Percentiles rank a stretch among this genome's conserved stretches.
Evolutionary conservation across 2,888 invertebrate species (phyloP).

Genomic region (Electrophaes corylata): DNA sequence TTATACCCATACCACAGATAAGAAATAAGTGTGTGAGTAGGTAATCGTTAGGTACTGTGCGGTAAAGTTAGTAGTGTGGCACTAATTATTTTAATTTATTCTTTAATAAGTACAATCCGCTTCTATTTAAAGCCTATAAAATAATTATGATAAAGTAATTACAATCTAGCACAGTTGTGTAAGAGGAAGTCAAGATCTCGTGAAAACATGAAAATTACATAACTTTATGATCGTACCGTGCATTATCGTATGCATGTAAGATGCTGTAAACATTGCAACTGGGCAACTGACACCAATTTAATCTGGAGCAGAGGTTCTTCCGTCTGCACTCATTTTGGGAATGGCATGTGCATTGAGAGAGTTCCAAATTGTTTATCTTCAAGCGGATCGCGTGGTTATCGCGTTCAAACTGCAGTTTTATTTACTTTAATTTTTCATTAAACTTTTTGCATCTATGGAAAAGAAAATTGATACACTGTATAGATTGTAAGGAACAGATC

Average conservation of each 20-base stretch:
- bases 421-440: too few relatives aligned
- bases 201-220: constrained; percentile 25
- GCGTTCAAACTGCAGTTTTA: too few relatives aligned
- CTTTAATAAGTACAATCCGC: too few relatives aligned
- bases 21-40: too few relatives aligned
- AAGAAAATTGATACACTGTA: too few relatives aligned
- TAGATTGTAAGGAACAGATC: too few relatives aligned
- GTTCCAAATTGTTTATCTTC: background rate
- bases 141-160: constrained; percentile 5
- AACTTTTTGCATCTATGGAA: too few relatives aligned
- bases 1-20: too few relatives aligned
- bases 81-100: too few relatives aligned
- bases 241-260: constrained; percentile 17
- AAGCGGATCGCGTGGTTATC: too few relatives aligned
- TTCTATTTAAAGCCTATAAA: background rate
- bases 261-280: constrained; percentile 19
- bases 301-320: constrained; percentile 26
- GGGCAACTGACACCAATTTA: constrained; percentile 26
- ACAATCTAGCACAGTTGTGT: constrained; percentile 18
- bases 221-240: constrained; percentile 21
- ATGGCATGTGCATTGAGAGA: background rate
- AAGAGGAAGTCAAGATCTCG: constrained; percentile 28
- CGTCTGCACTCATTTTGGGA: constrained; percentile 16
- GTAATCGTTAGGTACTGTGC: too few relatives aligned
- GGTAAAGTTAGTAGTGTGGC: too few relatives aligned